Base-by-base conservation (phyloP, 1,140 invertebrate species). In the Drosophila serrata region DNA sequence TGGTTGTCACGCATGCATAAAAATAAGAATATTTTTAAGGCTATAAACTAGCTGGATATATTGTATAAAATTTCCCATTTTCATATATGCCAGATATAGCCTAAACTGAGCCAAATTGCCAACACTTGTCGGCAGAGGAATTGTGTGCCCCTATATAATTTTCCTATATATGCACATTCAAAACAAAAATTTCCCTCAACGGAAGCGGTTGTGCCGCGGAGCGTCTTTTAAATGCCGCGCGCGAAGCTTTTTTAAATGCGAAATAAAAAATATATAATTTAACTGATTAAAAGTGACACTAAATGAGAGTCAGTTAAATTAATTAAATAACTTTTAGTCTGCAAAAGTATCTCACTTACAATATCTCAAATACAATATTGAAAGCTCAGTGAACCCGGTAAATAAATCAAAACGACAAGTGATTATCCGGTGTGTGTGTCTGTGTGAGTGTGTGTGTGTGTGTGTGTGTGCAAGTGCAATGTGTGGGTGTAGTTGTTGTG, bases 371-470 rank as follows among this genome's bases (percentile, higher is more conserved):
- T n/a, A n/a, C n/a, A 3, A 27, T 12, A 17, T 7, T 0, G 6
- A 40, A 42, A 61, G 61, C 61, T 22, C 61, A 65, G 62, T 35
- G 62, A 69, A 53, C 43, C 37, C 45, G 60, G 64, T 35, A 68
- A 65, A 68, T 35, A 64, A 63, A 65, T 68, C 65, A 67, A 65
- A 42, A 17, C 40, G 40, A 42, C 40, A 42, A 69, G 29, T 67
- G 61, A 65, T 65, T 68, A 33, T 67, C 22, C 42, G 46, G 35
- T 67, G 60, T 40, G 45, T 27, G 33, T n/a, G 12, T 45, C 9
- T 19, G 22, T 67, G 45, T 48, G 35, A 15, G 55, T 37, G 43
- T 24, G 40, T n/a, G 7, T 57, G 11, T 22, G 22, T 67, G 35
- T 48, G 43, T 33, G 57, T 19, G 19, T 46, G 40, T 31, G 24